phyloP scores from a whole-genome alignment of 2,113 vertebrate species.

The Edolisoma coerulescens region DNA sequence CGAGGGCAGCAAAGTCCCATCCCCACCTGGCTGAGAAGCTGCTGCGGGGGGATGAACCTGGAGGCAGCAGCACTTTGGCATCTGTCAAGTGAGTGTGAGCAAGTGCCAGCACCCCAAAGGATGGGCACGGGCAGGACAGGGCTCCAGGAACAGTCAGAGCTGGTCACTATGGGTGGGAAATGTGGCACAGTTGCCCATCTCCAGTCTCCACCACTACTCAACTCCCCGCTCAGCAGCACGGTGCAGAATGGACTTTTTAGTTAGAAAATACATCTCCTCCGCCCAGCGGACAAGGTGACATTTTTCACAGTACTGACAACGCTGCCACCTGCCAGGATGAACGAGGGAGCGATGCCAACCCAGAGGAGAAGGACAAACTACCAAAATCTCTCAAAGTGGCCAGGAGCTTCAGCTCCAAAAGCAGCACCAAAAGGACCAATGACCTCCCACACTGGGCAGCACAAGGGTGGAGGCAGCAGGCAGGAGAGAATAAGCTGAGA shows the following conservation, averaged over 20 bases:
- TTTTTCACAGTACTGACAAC: not conserved
- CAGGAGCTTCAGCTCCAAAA: not conserved
- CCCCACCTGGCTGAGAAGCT: not conserved
- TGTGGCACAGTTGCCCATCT: rapidly evolving
- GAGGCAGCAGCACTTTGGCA: not conserved
- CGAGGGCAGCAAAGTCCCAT: not conserved
- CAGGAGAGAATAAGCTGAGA: not conserved
- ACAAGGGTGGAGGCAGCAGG: not conserved
- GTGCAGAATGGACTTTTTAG: rapidly evolving
- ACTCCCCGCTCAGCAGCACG: rapidly evolving
- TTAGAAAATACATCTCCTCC: not conserved
- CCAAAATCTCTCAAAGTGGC: not conserved
- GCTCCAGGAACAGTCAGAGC: not conserved
- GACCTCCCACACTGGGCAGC: rapidly evolving
- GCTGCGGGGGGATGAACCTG: rapidly evolving
- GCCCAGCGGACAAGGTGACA: not conserved
- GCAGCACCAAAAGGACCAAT: not conserved
- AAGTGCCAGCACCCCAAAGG: not conserved
- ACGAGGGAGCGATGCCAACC: rapidly evolving
- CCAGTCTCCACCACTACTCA: not conserved
- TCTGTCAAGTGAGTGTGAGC: not conserved
- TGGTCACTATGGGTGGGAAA: rapidly evolving
- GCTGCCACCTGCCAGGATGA: rapidly evolving
- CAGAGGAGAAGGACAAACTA: not conserved
- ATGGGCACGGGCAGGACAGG: not conserved